A percentile compares a stretch with the other conserved stretches of the same genome.
Conservation (phyloP, 2,797 vertebrate species). For the Diplodus sargus region DNA sequence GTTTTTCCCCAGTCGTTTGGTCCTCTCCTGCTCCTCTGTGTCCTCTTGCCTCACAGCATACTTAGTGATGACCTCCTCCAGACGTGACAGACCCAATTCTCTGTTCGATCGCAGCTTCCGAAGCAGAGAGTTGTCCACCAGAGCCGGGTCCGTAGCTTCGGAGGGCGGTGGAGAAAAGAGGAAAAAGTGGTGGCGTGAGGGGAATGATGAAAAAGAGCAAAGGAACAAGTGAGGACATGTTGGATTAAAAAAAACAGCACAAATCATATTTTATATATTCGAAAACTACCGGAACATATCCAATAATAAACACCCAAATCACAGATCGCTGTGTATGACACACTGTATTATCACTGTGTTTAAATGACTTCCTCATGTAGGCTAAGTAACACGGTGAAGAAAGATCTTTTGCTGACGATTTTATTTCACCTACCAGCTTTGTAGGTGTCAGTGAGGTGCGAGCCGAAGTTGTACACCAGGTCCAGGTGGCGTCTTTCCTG, state of each 20-base stretch:
- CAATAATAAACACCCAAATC: no score
- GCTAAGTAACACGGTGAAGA: no score
- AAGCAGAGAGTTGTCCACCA: constrained; percentile 76
- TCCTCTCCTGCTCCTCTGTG: constrained; percentile 84
- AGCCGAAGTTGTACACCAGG: constrained; percentile 94
- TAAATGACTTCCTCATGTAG: no score
- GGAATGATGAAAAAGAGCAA: background rate
- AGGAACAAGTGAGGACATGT: background rate
- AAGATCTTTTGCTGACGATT: no score
- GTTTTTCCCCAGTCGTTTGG: constrained; percentile 67
- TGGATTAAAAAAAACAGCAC: no score
- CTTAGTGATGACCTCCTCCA: constrained; percentile 89
- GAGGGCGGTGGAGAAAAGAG: background rate
- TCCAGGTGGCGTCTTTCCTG: constrained; percentile 92
- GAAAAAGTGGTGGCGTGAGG: background rate
- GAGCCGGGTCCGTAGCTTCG: constrained; percentile 88
- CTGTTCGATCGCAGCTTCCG: constrained; percentile 88
- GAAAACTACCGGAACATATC: no score
- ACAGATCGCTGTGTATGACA: no score
- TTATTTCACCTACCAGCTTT: constrained; percentile 79
- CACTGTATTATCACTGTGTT: no score
- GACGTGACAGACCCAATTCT: constrained; percentile 78
- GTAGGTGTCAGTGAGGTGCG: constrained; percentile 90
- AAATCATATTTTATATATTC: no score
- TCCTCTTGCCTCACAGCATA: constrained; percentile 88